Evolutionary conservation across 2,113 vertebrate genomes (phyloP).

Genomic region (Brienomyrus longianalis): DNA sequence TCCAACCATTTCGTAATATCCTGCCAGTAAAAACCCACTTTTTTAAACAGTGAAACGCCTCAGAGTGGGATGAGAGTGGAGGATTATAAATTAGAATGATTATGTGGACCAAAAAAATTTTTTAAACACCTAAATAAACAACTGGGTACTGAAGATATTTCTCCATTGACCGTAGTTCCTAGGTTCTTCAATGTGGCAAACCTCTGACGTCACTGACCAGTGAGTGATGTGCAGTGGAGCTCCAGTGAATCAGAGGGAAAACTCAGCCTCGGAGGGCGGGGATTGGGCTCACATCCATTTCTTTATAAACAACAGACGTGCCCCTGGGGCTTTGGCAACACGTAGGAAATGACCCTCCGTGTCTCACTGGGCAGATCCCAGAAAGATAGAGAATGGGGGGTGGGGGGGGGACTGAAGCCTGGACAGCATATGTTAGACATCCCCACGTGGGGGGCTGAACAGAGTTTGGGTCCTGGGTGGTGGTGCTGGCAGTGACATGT

Average conservation of each 20-base stretch:
- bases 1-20: conserved; percentile 6
- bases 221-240: not conserved
- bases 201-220: not conserved
- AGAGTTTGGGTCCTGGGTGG: not conserved
- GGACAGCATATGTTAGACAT: conserved; percentile 16
- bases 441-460: not conserved
- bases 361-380: not conserved
- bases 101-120: not conserved
- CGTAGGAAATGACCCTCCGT: not conserved
- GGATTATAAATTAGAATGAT: not conserved
- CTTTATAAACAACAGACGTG: conserved; percentile 5
- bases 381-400: not conserved
- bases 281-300: not conserved
- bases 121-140: not conserved
- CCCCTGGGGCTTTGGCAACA: not conserved
- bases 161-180: not conserved
- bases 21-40: not conserved
- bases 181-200: not conserved
- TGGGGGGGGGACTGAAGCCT: not conserved
- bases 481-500: not conserved
- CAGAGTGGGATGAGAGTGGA: not conserved
- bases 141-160: not conserved
- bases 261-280: not conserved
- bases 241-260: not conserved
- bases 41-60: not conserved